A percentile compares a stretch with the other conserved stretches of the same genome.
phyloP scores from a whole-genome alignment of 2,888 invertebrate genomes.

The Siphonodentalium dalli region DNA sequence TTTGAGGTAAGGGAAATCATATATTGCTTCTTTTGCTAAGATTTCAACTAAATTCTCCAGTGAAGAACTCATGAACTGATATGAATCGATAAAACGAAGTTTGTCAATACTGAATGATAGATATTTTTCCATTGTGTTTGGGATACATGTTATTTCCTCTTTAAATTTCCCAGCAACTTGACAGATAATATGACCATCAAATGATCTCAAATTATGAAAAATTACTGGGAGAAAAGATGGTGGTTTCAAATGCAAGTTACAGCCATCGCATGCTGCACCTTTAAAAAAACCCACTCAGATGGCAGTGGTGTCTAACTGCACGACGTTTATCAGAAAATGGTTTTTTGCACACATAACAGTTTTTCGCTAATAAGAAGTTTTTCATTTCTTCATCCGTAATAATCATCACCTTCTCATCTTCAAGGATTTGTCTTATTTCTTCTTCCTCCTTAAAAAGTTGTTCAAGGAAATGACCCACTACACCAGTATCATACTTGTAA shows the following conservation, averaged over 20 bases:
- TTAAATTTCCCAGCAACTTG: background rate
- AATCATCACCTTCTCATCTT: too few relatives aligned
- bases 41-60: background rate
- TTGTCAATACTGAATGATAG: conserved; percentile 29
- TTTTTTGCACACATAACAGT: too few relatives aligned
- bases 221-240: too few relatives aligned
- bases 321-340: too few relatives aligned
- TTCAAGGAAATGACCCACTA: too few relatives aligned
- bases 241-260: conserved; percentile 2
- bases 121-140: conserved; percentile 35
- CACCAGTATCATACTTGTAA: too few relatives aligned
- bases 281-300: too few relatives aligned
- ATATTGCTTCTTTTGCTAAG: background rate
- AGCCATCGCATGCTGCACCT: background rate
- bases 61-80: background rate
- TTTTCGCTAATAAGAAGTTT: too few relatives aligned
- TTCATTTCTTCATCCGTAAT: too few relatives aligned
- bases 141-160: background rate
- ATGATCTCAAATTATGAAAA: background rate
- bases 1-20: background rate
- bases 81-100: conserved; percentile 4
- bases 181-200: background rate
- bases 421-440: too few relatives aligned
- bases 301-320: too few relatives aligned
- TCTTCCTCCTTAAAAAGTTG: too few relatives aligned